Percentiles rank a stretch among this genome's conserved stretches.
These are phyloP conservation scores for Martes flavigula DNA, from an alignment of 2,797 vertebrate species.

Conservation along the genomic window DNA sequence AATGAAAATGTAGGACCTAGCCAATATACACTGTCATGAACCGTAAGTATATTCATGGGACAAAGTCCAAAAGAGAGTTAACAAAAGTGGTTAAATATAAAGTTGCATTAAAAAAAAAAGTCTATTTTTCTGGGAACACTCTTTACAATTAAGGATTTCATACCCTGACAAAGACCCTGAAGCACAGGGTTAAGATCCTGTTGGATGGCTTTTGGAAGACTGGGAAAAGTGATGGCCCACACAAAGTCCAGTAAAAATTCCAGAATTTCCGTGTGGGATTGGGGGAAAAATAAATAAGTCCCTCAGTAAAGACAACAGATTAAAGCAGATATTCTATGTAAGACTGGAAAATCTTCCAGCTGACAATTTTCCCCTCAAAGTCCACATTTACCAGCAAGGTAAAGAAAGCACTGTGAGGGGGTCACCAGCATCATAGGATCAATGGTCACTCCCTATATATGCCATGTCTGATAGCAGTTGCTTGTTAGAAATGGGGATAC, in stretches of 20 bases:
- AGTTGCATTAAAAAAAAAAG: neutral
- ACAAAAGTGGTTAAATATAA: neutral
- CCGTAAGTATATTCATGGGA: neutral
- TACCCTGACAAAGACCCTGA: neutral
- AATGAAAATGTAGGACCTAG: neutral
- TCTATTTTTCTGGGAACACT: neutral
- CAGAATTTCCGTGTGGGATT: neutral
- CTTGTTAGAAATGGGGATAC: neutral
- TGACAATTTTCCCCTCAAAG: neutral
- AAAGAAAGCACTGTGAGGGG: neutral
- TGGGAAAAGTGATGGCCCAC: neutral
- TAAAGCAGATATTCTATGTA: neutral
- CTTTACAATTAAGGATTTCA: neutral
- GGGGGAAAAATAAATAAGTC: neutral
- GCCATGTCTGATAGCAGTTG: neutral
- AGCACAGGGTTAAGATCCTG: too few relatives aligned
- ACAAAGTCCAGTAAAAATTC: neutral
- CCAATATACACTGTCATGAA: neutral
- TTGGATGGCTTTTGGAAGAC: neutral
- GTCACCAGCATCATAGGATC: neutral
- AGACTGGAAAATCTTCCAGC: neutral
- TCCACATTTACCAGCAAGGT: neutral
- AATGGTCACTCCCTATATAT: neutral
- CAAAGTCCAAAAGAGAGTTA: neutral
- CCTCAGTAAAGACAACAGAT: neutral